A percentile compares a stretch with the other conserved stretches of the same genome.
These are phyloP conservation scores for Steinernema feltiae DNA, from an alignment of 1,140 invertebrate genomes.

Conservation along the genomic window DNA sequence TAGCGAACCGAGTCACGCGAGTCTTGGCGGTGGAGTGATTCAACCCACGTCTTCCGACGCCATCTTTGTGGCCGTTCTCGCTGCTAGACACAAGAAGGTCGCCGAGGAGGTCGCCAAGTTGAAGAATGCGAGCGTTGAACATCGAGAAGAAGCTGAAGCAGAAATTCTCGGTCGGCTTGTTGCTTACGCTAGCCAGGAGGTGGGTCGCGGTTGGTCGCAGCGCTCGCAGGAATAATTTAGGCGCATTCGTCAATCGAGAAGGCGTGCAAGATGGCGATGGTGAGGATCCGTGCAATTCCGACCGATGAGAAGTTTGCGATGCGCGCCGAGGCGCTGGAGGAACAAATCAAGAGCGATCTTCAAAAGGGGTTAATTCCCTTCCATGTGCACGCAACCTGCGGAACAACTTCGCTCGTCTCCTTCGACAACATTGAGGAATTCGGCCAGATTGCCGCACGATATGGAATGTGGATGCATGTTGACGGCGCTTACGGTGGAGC, in stretches of 20 bases:
- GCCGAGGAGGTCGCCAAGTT: too few relatives aligned
- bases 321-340: background rate
- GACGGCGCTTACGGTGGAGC: conserved; percentile 78
- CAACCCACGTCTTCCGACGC: background rate
- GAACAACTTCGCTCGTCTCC: conserved; percentile 85
- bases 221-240: background rate
- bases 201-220: background rate
- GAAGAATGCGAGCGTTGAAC: too few relatives aligned
- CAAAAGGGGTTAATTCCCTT: background rate
- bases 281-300: background rate
- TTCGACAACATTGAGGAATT: conserved; percentile 85
- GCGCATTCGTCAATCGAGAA: conserved; percentile 12
- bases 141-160: too few relatives aligned
- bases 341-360: conserved; percentile 13
- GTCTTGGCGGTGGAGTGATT: conserved; percentile 70
- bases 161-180: too few relatives aligned
- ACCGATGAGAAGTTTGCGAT: background rate
- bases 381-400: conserved; percentile 66
- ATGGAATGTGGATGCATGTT: conserved; percentile 64
- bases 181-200: too few relatives aligned
- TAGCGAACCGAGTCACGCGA: too few relatives aligned
- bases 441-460: conserved; percentile 66
- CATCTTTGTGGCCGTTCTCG: background rate
- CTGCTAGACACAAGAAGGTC: too few relatives aligned
- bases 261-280: conserved; percentile 17